phyloP scores from a whole-genome alignment of 2,888 invertebrate species.

The Argyresthia goedartella region DNA sequence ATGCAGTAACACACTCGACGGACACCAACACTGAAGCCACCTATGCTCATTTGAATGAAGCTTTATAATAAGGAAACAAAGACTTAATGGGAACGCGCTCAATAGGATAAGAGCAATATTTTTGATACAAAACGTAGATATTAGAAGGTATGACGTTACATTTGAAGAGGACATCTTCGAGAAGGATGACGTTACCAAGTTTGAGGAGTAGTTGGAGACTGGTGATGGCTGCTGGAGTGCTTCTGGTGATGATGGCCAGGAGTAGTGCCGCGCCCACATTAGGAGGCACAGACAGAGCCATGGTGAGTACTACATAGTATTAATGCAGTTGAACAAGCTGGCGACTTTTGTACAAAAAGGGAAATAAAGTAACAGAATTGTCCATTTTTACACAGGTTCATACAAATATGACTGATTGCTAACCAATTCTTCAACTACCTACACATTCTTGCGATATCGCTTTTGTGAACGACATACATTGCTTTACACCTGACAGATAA shows the following conservation, averaged over 20 bases:
- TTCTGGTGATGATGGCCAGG: conserved; percentile 40
- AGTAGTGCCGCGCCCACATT: conserved; percentile 55
- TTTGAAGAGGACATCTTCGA: conserved; percentile 13
- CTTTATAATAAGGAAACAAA: background rate
- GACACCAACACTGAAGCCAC: too few relatives aligned
- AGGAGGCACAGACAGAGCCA: conserved; percentile 52
- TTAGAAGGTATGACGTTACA: conserved; percentile 36
- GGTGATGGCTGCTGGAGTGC: conserved; percentile 35
- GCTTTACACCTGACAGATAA: too few relatives aligned
- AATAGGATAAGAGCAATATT: conserved; percentile 9
- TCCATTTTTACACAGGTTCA: too few relatives aligned
- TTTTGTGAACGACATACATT: too few relatives aligned
- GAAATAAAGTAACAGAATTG: too few relatives aligned
- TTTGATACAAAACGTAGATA: conserved; percentile 14
- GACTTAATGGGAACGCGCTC: conserved; percentile 36
- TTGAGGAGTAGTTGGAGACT: conserved; percentile 46
- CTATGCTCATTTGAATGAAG: background rate
- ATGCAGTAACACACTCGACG: too few relatives aligned
- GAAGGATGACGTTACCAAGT: conserved; percentile 42
- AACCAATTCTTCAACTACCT: too few relatives aligned
- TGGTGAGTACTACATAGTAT: conserved; percentile 37
- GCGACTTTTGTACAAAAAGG: too few relatives aligned
- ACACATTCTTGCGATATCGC: too few relatives aligned
- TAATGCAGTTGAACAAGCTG: too few relatives aligned
- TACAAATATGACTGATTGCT: too few relatives aligned